A percentile compares a stretch with the other conserved stretches of the same genome.
phyloP scores from a whole-genome alignment of 2,797 vertebrate species.

The Sylvilagus floridanus region DNA sequence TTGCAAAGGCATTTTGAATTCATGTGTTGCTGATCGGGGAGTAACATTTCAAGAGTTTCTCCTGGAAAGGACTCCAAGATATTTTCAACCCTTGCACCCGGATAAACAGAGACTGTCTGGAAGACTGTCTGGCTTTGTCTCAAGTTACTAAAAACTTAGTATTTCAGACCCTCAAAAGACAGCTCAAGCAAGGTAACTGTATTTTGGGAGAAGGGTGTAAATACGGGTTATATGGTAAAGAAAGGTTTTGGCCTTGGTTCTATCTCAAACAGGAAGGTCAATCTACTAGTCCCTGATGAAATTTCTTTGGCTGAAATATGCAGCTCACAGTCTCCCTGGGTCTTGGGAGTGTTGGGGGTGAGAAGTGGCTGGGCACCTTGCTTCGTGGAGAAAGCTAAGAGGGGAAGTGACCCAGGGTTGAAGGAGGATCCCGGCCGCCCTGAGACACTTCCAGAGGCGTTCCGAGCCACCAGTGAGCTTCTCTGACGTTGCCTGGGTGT shows the following conservation, averaged over 20 bases:
- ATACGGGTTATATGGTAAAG: not conserved
- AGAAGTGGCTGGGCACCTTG: not conserved
- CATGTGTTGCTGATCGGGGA: not conserved
- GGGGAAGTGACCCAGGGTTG: not conserved
- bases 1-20: conserved; percentile 2
- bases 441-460: not conserved
- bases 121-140: conserved; percentile 22
- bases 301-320: not conserved
- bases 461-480: not conserved
- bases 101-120: not conserved
- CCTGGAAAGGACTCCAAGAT: not conserved
- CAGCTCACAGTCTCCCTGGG: not conserved
- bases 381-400: not conserved
- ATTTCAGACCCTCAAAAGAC: conserved; percentile 26
- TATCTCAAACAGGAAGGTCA: not conserved
- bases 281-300: not conserved
- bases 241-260: not conserved
- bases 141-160: not conserved
- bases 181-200: not conserved
- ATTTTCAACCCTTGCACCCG: not conserved
- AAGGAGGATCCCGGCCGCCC: not conserved
- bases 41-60: conserved; percentile 16
- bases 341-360: not conserved
- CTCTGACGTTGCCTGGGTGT: not conserved
- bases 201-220: not conserved